Conservation (phyloP, 1,140 invertebrate species). For the Anastrepha obliqua region DNA sequence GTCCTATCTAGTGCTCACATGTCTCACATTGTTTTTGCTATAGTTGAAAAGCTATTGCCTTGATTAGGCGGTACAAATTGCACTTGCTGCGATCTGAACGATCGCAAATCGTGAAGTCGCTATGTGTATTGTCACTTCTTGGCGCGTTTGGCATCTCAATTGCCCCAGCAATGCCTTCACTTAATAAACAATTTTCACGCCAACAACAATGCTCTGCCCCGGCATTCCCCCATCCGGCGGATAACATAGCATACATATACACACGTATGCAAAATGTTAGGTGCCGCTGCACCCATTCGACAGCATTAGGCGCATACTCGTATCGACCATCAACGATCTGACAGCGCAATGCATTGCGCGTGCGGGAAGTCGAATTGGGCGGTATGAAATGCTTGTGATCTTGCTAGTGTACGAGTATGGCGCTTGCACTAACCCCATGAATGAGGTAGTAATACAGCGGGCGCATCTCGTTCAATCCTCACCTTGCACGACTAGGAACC, state of each 20-base stretch:
- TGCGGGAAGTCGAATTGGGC: background rate
- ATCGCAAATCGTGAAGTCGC: slow-evolving; percentile 48
- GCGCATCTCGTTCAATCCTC: background rate
- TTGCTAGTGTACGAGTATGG: background rate
- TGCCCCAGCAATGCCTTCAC: slow-evolving; percentile 17
- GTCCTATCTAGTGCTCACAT: background rate
- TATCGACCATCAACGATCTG: slow-evolving; percentile 44
- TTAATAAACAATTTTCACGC: slow-evolving; percentile 52
- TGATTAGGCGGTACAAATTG: slow-evolving; percentile 49
- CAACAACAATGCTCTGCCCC: slow-evolving; percentile 10
- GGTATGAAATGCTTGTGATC: background rate
- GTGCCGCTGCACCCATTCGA: slow-evolving; percentile 7
- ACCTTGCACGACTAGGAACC: background rate
- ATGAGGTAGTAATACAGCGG: background rate
- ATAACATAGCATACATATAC: background rate
- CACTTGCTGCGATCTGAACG: slow-evolving; percentile 30
- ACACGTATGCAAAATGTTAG: background rate
- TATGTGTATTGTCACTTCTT: slow-evolving; percentile 22
- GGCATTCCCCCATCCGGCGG: background rate
- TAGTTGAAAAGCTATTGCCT: slow-evolving; percentile 12
- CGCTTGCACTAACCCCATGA: background rate
- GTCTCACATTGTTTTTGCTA: background rate
- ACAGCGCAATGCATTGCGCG: slow-evolving; percentile 9
- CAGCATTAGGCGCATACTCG: background rate
- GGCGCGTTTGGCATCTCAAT: slow-evolving; percentile 46